Evolutionary conservation across 2,113 vertebrate genomes (phyloP).

Genomic region (Indri indri): DNA sequence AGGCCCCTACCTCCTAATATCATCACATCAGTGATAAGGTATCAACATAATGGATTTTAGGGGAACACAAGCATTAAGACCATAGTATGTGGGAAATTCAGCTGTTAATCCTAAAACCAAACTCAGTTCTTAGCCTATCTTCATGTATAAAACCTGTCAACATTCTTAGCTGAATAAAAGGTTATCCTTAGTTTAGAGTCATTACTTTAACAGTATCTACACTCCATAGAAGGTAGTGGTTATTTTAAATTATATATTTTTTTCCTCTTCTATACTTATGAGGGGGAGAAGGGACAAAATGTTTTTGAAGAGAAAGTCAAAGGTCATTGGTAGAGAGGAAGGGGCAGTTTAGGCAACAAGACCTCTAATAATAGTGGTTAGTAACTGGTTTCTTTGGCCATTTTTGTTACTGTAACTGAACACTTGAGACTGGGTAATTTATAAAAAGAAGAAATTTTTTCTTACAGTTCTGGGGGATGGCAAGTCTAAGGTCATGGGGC

Average conservation of each 20-base stretch:
- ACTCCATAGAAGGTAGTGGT: background rate
- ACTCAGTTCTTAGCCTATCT: background rate
- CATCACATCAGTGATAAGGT: background rate
- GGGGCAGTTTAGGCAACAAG: background rate
- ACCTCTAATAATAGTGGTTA: background rate
- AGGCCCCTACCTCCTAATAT: background rate
- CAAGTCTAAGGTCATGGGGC: background rate
- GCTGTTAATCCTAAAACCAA: background rate
- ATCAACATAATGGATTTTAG: background rate
- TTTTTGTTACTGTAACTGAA: background rate
- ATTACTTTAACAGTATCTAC: background rate
- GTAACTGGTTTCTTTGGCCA: background rate
- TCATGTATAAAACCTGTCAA: background rate
- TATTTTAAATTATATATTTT: background rate
- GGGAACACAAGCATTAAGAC: background rate
- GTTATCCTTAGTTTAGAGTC: background rate
- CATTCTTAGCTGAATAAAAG: background rate
- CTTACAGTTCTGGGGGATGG: background rate
- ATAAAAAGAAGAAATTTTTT: background rate
- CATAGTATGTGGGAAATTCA: background rate
- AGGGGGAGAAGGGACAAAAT: background rate
- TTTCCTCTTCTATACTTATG: background rate
- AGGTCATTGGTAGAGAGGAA: background rate
- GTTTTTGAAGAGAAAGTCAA: background rate
- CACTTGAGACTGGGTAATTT: background rate